These are phyloP conservation scores for Neotoxoptera formosana DNA, from an alignment of 1,140 invertebrate genomes.

Conservation along the genomic window DNA sequence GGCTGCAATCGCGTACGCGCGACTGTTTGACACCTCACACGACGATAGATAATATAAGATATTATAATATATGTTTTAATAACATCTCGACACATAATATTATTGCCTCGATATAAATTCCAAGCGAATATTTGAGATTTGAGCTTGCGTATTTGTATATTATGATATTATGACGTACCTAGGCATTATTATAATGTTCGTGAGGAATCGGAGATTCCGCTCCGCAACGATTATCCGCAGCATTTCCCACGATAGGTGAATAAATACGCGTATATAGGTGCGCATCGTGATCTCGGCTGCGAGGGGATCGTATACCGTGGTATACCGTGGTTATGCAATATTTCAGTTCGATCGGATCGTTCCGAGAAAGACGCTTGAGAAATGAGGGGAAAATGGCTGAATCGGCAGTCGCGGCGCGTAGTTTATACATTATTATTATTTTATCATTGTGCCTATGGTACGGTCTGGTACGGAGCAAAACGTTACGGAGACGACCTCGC, in stretches of 20 bases:
- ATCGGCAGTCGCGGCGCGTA: neutral
- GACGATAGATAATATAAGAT: too few species aligned
- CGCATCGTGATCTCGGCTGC: neutral
- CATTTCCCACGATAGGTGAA: constrained; percentile 3
- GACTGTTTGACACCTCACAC: too few species aligned
- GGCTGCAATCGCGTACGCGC: too few species aligned
- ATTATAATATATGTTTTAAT: too few species aligned
- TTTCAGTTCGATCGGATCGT: neutral
- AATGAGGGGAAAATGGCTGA: neutral
- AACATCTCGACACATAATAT: too few species aligned
- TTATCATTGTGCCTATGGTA: neutral
- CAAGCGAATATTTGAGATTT: neutral
- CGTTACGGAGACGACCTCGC: constrained; percentile 21
- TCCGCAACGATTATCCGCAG: neutral
- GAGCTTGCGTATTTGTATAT: neutral
- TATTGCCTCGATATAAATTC: too few species aligned
- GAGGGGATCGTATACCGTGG: neutral
- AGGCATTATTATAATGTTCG: neutral
- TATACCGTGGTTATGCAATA: neutral
- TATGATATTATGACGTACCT: neutral
- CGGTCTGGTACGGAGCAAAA: neutral
- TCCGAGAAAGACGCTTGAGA: neutral
- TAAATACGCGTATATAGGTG: neutral
- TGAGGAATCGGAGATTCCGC: neutral
- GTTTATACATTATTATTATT: constrained; percentile 6